phyloP scores from a whole-genome alignment of 2,113 vertebrate species.

The Sapajus apella region DNA sequence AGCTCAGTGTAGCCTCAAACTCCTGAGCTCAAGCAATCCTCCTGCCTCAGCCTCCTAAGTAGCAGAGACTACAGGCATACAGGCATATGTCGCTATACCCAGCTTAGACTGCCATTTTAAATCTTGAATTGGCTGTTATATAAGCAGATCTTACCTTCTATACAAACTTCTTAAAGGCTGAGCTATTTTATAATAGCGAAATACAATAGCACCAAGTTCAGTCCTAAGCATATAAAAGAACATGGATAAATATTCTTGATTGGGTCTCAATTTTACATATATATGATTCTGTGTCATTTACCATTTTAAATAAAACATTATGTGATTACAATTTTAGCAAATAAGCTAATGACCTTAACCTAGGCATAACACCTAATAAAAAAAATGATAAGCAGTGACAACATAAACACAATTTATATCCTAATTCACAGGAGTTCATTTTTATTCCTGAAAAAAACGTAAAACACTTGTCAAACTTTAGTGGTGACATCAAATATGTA shows the following conservation, averaged over 20 bases:
- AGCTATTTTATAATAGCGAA: conserved; percentile 13
- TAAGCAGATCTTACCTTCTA: not conserved
- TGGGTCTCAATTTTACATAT: conserved; percentile 21
- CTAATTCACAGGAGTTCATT: conserved; percentile 47
- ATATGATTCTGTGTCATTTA: conserved; percentile 38
- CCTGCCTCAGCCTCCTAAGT: not conserved
- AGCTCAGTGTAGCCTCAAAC: not conserved
- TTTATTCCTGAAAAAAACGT: conserved; percentile 37
- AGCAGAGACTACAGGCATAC: not conserved
- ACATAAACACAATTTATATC: conserved; percentile 28
- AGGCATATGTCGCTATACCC: not conserved
- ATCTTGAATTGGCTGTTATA: not conserved
- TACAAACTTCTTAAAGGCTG: not conserved
- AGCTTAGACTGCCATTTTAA: not conserved
- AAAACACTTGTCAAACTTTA: conserved; percentile 34
- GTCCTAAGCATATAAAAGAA: not conserved
- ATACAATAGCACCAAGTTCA: not conserved
- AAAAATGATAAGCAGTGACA: conserved; percentile 50
- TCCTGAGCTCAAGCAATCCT: not conserved
- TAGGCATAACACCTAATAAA: conserved; percentile 31
- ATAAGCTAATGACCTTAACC: conserved; percentile 32
- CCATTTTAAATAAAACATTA: conserved; percentile 26
- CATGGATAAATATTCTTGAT: not conserved
- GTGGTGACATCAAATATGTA: conserved; percentile 35
- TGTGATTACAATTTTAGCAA: conserved; percentile 35